Percentiles rank a stretch among this genome's conserved stretches.
These are phyloP conservation scores for Gadopsis bispinosus DNA, from an alignment of 2,797 vertebrate genomes.

Conservation along the genomic window DNA sequence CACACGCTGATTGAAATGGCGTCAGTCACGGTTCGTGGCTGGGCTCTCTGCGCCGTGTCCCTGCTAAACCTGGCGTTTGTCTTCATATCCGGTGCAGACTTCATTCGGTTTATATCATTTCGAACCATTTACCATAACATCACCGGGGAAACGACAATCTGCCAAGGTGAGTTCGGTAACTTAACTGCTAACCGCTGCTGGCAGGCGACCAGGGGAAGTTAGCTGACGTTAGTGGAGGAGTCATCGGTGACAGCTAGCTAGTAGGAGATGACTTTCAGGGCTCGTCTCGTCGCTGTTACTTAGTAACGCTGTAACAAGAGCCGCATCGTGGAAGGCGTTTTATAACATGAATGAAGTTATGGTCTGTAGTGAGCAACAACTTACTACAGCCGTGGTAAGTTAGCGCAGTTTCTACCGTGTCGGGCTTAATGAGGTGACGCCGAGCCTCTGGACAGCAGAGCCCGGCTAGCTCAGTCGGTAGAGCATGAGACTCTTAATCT, in stretches of 20 bases:
- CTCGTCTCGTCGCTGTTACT: accelerated
- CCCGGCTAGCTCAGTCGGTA: constrained; percentile 69
- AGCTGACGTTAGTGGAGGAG: not conserved
- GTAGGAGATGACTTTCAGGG: not conserved
- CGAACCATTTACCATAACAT: constrained; percentile 88
- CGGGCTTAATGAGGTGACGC: no score
- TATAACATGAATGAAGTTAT: not conserved
- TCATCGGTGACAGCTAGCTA: not conserved
- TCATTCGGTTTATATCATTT: constrained; percentile 91
- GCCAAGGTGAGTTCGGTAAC: constrained; percentile 75
- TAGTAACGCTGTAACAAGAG: no score
- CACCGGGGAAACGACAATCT: constrained; percentile 83
- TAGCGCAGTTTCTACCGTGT: no score
- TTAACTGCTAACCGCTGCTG: not conserved
- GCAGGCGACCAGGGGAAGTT: not conserved
- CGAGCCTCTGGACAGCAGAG: not conserved
- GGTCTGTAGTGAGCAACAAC: accelerated
- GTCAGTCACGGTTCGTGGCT: constrained; percentile 70
- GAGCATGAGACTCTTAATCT: constrained; percentile 75
- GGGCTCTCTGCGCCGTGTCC: constrained; percentile 77
- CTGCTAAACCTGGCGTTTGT: constrained; percentile 87
- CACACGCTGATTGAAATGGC: constrained; percentile 80
- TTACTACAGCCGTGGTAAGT: accelerated
- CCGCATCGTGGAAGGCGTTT: not conserved
- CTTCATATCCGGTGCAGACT: constrained; percentile 89